phyloP scores from a whole-genome alignment of 2,113 vertebrate species.

The Cephalopholis sonnerati region DNA sequence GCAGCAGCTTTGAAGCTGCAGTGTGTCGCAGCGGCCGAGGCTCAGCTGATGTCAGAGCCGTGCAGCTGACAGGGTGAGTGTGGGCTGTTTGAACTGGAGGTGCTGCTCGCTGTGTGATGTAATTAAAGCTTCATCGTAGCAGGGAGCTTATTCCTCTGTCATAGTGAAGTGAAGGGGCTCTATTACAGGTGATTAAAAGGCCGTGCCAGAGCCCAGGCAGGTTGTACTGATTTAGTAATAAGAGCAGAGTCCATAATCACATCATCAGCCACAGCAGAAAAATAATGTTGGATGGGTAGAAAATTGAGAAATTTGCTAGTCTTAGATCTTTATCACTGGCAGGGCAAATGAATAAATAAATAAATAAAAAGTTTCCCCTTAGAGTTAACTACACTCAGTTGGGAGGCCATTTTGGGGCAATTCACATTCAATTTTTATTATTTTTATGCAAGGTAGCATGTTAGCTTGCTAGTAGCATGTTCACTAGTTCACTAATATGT shows the following conservation, averaged over 20 bases:
- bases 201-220: neutral
- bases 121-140: slow-evolving; percentile 22
- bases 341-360: neutral
- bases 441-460: neutral
- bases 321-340: neutral
- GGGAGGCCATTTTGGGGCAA: neutral
- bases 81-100: slow-evolving; percentile 33
- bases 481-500: too few relatives aligned
- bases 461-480: neutral
- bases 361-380: too few relatives aligned
- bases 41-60: slow-evolving; percentile 40
- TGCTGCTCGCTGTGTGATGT: slow-evolving; percentile 43
- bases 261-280: neutral
- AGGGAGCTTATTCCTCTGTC: neutral
- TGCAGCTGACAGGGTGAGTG: slow-evolving; percentile 76
- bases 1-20: slow-evolving; percentile 88
- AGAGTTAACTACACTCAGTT: too few relatives aligned
- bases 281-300: neutral
- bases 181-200: neutral
- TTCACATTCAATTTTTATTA: neutral
- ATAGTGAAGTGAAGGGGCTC: neutral
- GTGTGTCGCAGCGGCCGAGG: slow-evolving; percentile 12
- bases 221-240: neutral
- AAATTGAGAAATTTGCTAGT: neutral
- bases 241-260: neutral